These are phyloP conservation scores for Oreohelix idahoensis DNA, from an alignment of 1,140 invertebrate species.

Conservation along the genomic window DNA sequence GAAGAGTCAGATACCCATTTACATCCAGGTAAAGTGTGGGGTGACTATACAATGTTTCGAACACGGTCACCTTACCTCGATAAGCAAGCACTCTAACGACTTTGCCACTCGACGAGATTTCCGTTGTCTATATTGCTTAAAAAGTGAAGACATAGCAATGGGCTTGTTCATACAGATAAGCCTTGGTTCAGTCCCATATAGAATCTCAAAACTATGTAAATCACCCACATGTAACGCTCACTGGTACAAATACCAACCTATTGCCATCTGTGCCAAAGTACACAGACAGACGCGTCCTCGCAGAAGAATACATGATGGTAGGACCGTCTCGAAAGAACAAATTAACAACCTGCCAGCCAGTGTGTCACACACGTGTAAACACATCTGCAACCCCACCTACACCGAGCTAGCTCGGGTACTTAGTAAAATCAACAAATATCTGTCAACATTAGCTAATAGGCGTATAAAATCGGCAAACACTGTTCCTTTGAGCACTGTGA, in stretches of 20 bases:
- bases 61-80: too few species aligned
- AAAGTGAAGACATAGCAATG: too few species aligned
- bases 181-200: too few species aligned
- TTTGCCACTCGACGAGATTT: too few species aligned
- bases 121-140: too few species aligned
- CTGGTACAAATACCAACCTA: constrained; percentile 36
- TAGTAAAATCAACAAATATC: neutral
- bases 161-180: too few species aligned
- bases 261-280: neutral
- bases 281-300: neutral
- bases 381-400: neutral
- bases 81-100: too few species aligned
- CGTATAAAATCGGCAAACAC: neutral
- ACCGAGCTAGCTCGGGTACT: neutral
- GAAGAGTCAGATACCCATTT: too few species aligned
- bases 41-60: too few species aligned
- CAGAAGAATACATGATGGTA: neutral
- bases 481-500: neutral
- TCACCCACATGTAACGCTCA: too few species aligned
- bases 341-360: neutral
- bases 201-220: too few species aligned
- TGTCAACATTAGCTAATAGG: neutral
- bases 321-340: neutral
- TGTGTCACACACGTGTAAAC: neutral
- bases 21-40: too few species aligned